Conservation (phyloP, 2,888 invertebrate species). For the Tetranychus piercei region DNA sequence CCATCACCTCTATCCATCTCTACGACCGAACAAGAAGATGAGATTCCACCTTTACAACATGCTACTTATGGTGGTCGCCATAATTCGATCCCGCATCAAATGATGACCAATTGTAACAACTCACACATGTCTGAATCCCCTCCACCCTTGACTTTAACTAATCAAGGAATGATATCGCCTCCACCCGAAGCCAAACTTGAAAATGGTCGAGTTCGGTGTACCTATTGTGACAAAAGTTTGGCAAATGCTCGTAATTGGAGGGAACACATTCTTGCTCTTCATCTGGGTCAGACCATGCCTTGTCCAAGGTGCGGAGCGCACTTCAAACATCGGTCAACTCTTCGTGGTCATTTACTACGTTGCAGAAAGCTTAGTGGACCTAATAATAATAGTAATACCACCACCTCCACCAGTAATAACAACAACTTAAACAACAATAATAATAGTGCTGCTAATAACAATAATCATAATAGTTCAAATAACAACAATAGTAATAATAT, state of each 20-base stretch:
- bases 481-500: not conserved
- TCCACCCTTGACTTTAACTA: not conserved
- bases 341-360: slow-evolving; percentile 9
- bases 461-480: not conserved
- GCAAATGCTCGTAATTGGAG: slow-evolving; percentile 7
- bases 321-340: slow-evolving; percentile 5
- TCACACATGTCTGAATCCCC: not conserved
- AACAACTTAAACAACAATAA: not conserved
- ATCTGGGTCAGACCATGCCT: not conserved
- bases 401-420: not conserved
- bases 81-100: not conserved
- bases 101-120: not conserved
- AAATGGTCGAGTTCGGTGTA: not conserved
- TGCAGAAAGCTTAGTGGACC: not conserved
- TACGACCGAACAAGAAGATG: not conserved
- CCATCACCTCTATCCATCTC: not conserved
- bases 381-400: not conserved
- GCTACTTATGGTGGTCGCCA: not conserved
- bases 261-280: slow-evolving; percentile 9
- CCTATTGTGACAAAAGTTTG: slow-evolving; percentile 4
- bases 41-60: not conserved
- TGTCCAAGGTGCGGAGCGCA: slow-evolving; percentile 1
- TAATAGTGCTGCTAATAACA: not conserved
- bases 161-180: not conserved
- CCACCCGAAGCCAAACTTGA: not conserved